Conservation (phyloP, 2,797 vertebrate species). For the Acrocephalus scirpaceus region DNA sequence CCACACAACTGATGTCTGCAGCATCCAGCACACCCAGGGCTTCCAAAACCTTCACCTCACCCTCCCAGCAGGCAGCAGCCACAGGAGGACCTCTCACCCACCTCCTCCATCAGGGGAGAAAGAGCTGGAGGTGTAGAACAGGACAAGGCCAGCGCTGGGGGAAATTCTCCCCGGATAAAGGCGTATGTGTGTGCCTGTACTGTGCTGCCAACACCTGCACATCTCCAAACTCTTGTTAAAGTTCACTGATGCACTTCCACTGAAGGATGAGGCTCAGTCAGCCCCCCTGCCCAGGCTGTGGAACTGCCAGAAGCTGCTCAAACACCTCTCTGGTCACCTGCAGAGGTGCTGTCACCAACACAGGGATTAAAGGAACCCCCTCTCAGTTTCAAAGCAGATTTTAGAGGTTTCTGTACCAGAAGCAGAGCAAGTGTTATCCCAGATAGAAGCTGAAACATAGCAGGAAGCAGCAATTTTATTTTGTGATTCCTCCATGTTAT, state of each 20-base stretch:
- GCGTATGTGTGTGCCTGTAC: fast-evolving
- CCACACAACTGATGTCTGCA: background rate
- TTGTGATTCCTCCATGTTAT: background rate
- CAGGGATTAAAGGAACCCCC: background rate
- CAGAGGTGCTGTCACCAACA: background rate
- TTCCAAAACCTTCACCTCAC: background rate
- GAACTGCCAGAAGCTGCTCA: background rate
- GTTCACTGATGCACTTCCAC: background rate
- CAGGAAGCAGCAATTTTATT: background rate
- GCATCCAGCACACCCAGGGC: fast-evolving
- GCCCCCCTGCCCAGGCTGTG: background rate
- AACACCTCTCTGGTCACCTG: background rate
- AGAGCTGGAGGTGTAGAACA: background rate
- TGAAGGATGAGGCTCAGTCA: background rate
- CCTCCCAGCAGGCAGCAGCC: background rate
- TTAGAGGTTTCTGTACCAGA: background rate
- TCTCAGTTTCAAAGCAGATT: background rate
- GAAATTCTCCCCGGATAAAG: background rate
- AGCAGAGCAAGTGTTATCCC: background rate
- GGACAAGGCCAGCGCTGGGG: background rate
- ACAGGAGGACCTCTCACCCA: background rate
- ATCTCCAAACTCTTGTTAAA: background rate
- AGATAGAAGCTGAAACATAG: background rate
- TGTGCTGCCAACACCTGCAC: background rate
- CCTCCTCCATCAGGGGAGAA: background rate